Evolutionary conservation across 1,140 invertebrate species (phyloP), one percentile per base, ranked within the genome.

Genomic region (Pinna nobilis): DNA sequence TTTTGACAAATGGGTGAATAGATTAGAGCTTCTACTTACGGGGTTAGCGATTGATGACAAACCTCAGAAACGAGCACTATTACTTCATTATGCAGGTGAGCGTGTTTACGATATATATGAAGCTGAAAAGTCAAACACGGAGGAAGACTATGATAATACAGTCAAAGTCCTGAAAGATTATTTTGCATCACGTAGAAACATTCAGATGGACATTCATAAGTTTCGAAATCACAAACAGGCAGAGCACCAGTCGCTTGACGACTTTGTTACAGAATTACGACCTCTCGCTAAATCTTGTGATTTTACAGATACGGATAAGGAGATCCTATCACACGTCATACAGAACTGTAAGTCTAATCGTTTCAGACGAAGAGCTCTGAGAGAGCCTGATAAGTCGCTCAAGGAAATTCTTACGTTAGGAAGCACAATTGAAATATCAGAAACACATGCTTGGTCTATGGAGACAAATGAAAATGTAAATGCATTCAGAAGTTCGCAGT

Each of bases 111-210:
- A n/a, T n/a, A n/a, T n/a, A n/a, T n/a, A n/a, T n/a, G n/a, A n/a
- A n/a, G n/a, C n/a, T n/a, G n/a, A n/a, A n/a, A n/a, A n/a, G n/a
- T n/a, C n/a, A n/a, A n/a, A n/a, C n/a, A n/a, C n/a, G n/a, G n/a
- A n/a, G n/a, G n/a, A n/a, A n/a, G n/a, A n/a, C n/a, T n/a, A n/a
- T n/a, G n/a, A n/a, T n/a, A n/a, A n/a, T n/a, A n/a, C n/a, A n/a
- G n/a, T n/a, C n/a, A n/a, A n/a, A n/a, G n/a, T n/a, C n/a, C n/a
- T n/a, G n/a, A n/a, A n/a, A n/a, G n/a, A n/a, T n/a, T n/a, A n/a
- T n/a, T n/a, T n/a, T n/a, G n/a, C n/a, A n/a, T n/a, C 92, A 92
- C 84, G 61, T 59, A 60, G 59, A 50, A 72, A 78, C 44, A 70
- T 13, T 30, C 65, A 69, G 41, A 71, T 76, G 50, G 68, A 65